A percentile compares a stretch with the other conserved stretches of the same genome.
Evolutionary conservation across 2,888 invertebrate species (phyloP).

Genomic region (Frankliniella intonsa): DNA sequence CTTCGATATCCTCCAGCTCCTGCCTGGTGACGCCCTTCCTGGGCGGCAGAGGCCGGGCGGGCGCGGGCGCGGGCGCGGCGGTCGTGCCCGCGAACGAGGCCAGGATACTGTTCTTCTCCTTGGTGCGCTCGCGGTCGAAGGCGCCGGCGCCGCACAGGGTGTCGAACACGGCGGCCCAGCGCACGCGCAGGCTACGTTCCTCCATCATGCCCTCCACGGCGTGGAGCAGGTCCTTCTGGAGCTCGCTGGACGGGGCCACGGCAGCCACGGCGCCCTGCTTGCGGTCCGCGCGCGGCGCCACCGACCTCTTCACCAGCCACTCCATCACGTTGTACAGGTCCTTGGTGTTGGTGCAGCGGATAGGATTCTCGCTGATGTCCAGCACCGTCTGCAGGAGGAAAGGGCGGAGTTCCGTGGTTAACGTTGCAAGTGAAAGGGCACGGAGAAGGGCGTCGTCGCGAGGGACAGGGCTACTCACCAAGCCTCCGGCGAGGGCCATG

Average conservation of each 20-base stretch:
- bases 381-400: slow-evolving; percentile 44
- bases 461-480: background rate
- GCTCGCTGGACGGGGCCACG: background rate
- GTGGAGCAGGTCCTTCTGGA: background rate
- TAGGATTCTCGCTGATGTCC: slow-evolving; percentile 61
- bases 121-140: background rate
- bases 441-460: background rate
- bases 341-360: slow-evolving; percentile 62
- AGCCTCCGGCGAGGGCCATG: slow-evolving; percentile 36
- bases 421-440: background rate
- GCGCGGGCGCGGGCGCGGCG: background rate
- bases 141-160: background rate
- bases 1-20: background rate
- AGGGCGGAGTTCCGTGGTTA: background rate
- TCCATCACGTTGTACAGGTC: slow-evolving; percentile 63
- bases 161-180: slow-evolving; percentile 6
- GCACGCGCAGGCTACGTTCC: background rate
- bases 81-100: background rate
- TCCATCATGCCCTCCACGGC: background rate
- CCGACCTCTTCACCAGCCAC: slow-evolving; percentile 48
- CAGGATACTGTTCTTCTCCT: background rate
- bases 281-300: slow-evolving; percentile 9
- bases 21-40: background rate
- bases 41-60: background rate
- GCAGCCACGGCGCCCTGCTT: background rate